A percentile compares a stretch with the other conserved stretches of the same genome.
phyloP scores from a whole-genome alignment of 1,140 invertebrate species.

The Lordiphosa stackelbergi region DNA sequence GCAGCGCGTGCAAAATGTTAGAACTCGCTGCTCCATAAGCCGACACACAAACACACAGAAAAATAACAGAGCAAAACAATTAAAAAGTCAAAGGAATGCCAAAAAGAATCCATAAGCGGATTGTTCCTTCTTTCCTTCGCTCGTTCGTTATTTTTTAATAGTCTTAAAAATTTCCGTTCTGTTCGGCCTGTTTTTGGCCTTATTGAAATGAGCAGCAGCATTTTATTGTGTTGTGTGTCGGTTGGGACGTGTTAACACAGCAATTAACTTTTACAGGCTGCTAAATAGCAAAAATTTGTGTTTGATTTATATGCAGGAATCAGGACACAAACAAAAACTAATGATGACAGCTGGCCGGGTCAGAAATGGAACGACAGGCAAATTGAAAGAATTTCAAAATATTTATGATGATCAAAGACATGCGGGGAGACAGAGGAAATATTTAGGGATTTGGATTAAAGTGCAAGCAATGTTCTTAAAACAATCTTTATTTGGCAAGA shows the following conservation, averaged over 20 bases:
- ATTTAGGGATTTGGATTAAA: no score
- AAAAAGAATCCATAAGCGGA: constrained; percentile 47
- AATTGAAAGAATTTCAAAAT: not conserved
- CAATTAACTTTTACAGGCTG: constrained; percentile 65
- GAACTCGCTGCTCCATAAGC: constrained; percentile 3
- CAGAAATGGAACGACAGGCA: no score
- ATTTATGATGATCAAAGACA: not conserved
- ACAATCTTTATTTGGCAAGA: no score
- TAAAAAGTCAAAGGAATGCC: constrained; percentile 15
- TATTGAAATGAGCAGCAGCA: constrained; percentile 61
- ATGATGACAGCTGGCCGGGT: constrained; percentile 30
- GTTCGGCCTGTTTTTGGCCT: constrained; percentile 36
- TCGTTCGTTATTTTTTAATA: constrained; percentile 39
- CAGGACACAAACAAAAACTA: constrained; percentile 34
- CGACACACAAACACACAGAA: constrained; percentile 1
- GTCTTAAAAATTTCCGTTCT: constrained; percentile 53
- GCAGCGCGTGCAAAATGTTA: constrained; percentile 61
- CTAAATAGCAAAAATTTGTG: constrained; percentile 43
- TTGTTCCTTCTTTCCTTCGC: constrained; percentile 29
- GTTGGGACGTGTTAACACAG: constrained; percentile 63
- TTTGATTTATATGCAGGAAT: constrained; percentile 50
- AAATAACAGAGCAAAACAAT: constrained; percentile 15
- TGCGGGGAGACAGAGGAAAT: not conserved
- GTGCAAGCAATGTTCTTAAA: no score
- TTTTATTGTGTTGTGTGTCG: constrained; percentile 21